phyloP scores from a whole-genome alignment of 2,888 invertebrate genomes.

The Ferdinandea cuprea region DNA sequence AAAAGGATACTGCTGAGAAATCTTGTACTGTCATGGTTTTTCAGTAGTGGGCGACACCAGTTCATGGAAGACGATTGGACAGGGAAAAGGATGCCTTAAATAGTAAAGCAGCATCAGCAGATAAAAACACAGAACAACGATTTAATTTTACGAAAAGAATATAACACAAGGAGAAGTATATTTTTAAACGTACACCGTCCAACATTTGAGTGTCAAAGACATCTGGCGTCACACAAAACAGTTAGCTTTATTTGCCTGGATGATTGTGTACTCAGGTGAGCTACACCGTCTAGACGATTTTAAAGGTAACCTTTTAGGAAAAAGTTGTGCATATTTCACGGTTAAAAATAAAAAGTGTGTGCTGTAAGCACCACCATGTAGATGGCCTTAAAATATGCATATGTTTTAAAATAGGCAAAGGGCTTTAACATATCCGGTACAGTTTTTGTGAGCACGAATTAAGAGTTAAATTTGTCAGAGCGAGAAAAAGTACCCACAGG shows the following conservation, averaged over 20 bases:
- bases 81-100: neutral
- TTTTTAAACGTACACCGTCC: constrained; percentile 20
- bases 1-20: constrained; percentile 57
- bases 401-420: too few relatives aligned
- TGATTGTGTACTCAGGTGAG: neutral
- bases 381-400: too few relatives aligned
- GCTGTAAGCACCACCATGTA: too few relatives aligned
- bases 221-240: constrained; percentile 22
- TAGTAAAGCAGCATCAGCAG: neutral
- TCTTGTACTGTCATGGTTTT: constrained; percentile 34
- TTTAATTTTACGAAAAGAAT: constrained; percentile 11
- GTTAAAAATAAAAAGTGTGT: neutral
- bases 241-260: constrained; percentile 6
- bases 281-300: constrained; percentile 33
- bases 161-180: neutral
- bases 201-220: constrained; percentile 46
- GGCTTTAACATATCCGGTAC: too few relatives aligned
- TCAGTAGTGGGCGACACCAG: neutral
- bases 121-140: constrained; percentile 2
- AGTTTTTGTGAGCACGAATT: too few relatives aligned
- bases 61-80: neutral
- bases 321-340: neutral
- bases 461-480: too few relatives aligned
- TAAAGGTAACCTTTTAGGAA: constrained; percentile 12
- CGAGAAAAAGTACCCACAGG: too few relatives aligned